Evolutionary conservation across 30 jellyfish, hydroid and myxozoan species (phyloP).

Genomic region (Turritopsis dohrnii): DNA sequence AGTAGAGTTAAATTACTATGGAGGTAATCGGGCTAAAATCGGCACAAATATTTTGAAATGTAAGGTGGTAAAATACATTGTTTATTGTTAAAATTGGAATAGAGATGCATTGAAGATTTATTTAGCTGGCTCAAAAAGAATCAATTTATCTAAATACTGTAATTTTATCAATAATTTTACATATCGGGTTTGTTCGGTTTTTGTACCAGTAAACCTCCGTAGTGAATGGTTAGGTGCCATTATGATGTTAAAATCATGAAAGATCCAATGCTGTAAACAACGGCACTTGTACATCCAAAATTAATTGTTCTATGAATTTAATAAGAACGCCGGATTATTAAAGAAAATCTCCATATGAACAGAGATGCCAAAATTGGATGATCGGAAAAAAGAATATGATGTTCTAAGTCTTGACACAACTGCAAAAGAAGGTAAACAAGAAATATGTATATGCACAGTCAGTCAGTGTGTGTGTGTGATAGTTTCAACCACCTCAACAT

Average conservation of each 20-base stretch:
- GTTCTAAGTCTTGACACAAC: conserved; percentile 28
- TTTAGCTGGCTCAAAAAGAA: not conserved
- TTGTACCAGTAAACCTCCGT: not conserved
- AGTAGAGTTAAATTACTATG: not conserved
- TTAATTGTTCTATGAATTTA: not conserved
- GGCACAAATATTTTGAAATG: not conserved
- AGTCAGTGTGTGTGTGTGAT: too few species aligned
- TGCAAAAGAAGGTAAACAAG: conserved; percentile 26
- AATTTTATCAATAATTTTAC: not conserved
- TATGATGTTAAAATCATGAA: conserved; percentile 1
- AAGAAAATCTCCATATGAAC: conserved; percentile 5
- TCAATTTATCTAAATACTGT: not conserved
- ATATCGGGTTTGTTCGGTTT: not conserved
- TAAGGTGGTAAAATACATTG: not conserved
- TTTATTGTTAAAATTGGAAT: not conserved
- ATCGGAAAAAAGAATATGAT: conserved; percentile 18
- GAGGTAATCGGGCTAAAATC: not conserved
- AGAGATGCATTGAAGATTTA: not conserved
- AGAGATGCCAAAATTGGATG: conserved; percentile 32
- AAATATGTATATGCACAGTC: not conserved
- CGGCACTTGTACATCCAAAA: not conserved
- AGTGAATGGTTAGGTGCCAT: conserved; percentile 1
- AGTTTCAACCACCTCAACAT: too few species aligned
- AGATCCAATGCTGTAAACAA: conserved; percentile 6
- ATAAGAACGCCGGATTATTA: not conserved